These are phyloP conservation scores for Torymus auratus DNA, from an alignment of 2,888 invertebrate genomes.

Conservation along the genomic window DNA sequence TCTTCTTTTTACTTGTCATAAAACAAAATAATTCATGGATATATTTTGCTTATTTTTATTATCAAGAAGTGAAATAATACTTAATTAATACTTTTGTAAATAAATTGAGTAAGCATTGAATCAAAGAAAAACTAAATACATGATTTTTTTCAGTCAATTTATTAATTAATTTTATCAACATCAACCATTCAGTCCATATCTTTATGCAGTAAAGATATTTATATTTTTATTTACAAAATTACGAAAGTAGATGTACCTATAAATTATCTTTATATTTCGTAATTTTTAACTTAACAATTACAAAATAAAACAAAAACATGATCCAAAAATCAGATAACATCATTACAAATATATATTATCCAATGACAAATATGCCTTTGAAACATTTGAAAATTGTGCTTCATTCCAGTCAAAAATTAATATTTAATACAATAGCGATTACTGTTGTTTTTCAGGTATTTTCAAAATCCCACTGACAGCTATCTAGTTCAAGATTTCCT, in stretches of 20 bases:
- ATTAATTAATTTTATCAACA: slow-evolving; percentile 14
- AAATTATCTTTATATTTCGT: slow-evolving; percentile 13
- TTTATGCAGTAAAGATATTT: not conserved
- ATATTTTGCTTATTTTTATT: no score
- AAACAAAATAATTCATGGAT: no score
- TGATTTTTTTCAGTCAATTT: no score
- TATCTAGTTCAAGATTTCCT: slow-evolving; percentile 81
- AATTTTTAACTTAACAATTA: slow-evolving; percentile 23
- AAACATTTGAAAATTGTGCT: slow-evolving; percentile 4
- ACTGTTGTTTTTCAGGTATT: slow-evolving; percentile 53
- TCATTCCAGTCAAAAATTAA: slow-evolving; percentile 6
- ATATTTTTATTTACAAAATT: slow-evolving; percentile 42
- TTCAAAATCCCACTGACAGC: slow-evolving; percentile 84
- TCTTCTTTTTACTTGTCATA: no score
- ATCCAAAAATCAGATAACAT: slow-evolving; percentile 23
- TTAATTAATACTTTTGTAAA: no score
- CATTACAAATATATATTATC: slow-evolving; percentile 31
- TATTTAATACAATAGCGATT: not conserved
- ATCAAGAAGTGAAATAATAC: no score
- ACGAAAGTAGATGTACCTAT: not conserved
- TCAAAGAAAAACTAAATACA: no score
- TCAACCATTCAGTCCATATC: slow-evolving; percentile 7
- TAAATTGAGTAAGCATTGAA: no score
- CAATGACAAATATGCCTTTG: not conserved
- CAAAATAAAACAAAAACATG: slow-evolving; percentile 6